Evolutionary conservation across 2,113 vertebrate genomes (phyloP).

Genomic region (Gymnocephalus cernua): DNA sequence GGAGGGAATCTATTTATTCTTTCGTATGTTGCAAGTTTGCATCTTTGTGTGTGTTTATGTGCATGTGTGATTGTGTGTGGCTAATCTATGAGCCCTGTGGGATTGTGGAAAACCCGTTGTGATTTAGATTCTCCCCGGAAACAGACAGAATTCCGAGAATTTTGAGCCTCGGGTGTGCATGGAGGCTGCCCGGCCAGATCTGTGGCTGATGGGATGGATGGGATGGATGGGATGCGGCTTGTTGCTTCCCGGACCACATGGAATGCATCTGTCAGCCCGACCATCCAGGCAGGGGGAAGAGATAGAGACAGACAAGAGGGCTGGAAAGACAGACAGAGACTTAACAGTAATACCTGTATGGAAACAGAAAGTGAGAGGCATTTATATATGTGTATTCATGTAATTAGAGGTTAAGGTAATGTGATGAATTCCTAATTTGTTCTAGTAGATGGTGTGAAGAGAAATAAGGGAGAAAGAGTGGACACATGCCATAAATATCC

Average conservation of each 20-base stretch:
- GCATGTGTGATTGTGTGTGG: conserved; percentile 33
- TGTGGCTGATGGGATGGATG: conserved; percentile 47
- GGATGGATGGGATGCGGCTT: conserved; percentile 67
- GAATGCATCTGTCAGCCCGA: conserved; percentile 65
- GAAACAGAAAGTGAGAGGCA: background rate
- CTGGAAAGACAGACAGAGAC: conserved; percentile 6
- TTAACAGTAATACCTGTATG: background rate
- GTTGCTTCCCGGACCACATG: conserved; percentile 67
- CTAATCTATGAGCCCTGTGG: conserved; percentile 16
- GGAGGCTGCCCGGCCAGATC: conserved; percentile 21
- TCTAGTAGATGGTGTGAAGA: background rate
- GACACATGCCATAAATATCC: background rate
- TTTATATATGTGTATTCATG: background rate
- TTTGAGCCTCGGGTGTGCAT: conserved; percentile 46
- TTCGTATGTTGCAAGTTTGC: background rate
- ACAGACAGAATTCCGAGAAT: conserved; percentile 54
- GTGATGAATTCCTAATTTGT: background rate
- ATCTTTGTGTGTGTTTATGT: background rate
- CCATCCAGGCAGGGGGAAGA: conserved; percentile 16
- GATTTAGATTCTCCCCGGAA: conserved; percentile 57
- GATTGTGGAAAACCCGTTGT: conserved; percentile 35
- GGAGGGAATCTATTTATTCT: background rate
- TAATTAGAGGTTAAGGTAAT: background rate
- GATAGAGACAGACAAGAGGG: conserved; percentile 27
- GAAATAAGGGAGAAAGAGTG: background rate